A percentile compares a stretch with the other conserved stretches of the same genome.
Evolutionary conservation across 2,113 vertebrate species (phyloP).

Genomic region (Nothoprocta pentlandii): DNA sequence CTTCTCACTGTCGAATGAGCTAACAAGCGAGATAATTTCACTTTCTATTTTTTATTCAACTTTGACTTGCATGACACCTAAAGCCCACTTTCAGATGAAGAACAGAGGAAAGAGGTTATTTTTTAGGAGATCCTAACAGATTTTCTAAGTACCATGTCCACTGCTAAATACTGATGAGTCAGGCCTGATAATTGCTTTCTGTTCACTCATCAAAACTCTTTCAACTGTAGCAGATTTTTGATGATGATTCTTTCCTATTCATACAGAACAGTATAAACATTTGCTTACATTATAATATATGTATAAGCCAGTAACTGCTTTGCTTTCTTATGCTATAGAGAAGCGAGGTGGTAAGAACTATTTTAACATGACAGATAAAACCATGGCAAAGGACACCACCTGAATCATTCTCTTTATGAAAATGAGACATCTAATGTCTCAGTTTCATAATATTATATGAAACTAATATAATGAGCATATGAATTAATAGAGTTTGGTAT

Average conservation of each 20-base stretch:
- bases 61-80: neutral
- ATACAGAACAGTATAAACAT: neutral
- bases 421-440: neutral
- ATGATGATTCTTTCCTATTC: constrained; percentile 27
- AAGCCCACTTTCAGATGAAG: neutral
- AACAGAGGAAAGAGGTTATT: neutral
- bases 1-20: neutral
- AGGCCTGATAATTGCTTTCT: constrained; percentile 36
- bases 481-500: constrained; percentile 39
- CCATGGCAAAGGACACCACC: neutral
- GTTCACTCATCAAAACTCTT: constrained; percentile 42
- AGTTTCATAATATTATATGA: too few species aligned
- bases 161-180: constrained; percentile 26
- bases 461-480: constrained; percentile 35
- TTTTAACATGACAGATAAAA: constrained; percentile 31
- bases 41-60: neutral
- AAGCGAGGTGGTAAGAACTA: constrained; percentile 4
- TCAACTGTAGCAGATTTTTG: constrained; percentile 35
- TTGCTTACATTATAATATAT: constrained; percentile 44
- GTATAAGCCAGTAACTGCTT: constrained; percentile 25
- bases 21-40: neutral
- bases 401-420: constrained; percentile 1
- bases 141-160: constrained; percentile 15
- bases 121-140: neutral
- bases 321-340: constrained; percentile 31